A percentile compares a stretch with the other conserved stretches of the same genome.
Evolutionary conservation across 2,888 invertebrate genomes (phyloP).

Genomic region (Rhagonycha fulva): DNA sequence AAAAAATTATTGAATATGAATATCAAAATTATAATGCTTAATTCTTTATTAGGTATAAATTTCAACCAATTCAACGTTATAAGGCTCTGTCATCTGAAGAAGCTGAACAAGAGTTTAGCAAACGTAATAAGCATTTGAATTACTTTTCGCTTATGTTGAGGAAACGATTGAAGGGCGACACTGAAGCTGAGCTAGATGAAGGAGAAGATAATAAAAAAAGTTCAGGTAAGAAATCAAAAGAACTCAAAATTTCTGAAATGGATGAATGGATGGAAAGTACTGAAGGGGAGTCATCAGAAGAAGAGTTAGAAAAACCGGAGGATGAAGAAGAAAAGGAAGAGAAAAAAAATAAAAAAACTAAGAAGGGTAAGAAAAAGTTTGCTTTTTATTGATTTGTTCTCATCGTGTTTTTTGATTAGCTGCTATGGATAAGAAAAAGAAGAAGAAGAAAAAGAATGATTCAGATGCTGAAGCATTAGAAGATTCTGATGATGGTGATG

Average conservation of each 20-base stretch:
- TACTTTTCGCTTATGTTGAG: slow-evolving; percentile 93
- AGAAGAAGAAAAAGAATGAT: slow-evolving; percentile 78
- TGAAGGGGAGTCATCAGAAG: slow-evolving; percentile 79
- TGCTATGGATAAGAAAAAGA: slow-evolving; percentile 53
- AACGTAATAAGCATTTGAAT: slow-evolving; percentile 94
- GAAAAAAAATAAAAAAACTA: slow-evolving; percentile 63
- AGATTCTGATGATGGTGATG: slow-evolving; percentile 97
- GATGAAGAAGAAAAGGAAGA: slow-evolving; percentile 65
- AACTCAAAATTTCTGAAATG: slow-evolving; percentile 90
- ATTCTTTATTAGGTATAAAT: slow-evolving; percentile 71
- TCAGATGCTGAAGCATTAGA: slow-evolving; percentile 90
- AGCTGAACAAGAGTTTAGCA: slow-evolving; percentile 95
- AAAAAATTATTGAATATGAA: no score
- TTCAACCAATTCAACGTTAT: slow-evolving; percentile 86
- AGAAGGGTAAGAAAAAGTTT: slow-evolving; percentile 23
- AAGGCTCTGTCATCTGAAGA: slow-evolving; percentile 96
- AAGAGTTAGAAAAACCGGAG: slow-evolving; percentile 71
- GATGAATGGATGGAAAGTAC: slow-evolving; percentile 88
- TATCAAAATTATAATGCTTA: no score
- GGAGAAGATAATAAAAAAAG: slow-evolving; percentile 70
- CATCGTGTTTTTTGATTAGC: slow-evolving; percentile 14
- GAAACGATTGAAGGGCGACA: slow-evolving; percentile 80
- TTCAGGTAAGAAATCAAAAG: slow-evolving; percentile 64
- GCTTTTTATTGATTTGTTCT: neutral
- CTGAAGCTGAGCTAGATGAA: slow-evolving; percentile 62